Evolutionary conservation across 2,888 invertebrate species (phyloP).

Genomic region (Pantelozetes paolii): DNA sequence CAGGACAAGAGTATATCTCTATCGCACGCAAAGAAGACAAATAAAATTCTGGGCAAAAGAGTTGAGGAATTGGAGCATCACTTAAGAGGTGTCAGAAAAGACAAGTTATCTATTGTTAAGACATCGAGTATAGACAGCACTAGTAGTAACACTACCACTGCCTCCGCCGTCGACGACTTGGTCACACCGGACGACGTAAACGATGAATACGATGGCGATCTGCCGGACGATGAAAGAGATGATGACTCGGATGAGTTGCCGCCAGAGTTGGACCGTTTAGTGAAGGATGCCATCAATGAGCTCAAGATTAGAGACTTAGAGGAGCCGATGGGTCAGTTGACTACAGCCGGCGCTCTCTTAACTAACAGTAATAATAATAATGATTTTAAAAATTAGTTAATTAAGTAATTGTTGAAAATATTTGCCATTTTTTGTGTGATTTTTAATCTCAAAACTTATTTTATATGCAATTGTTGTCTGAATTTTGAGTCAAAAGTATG

Average conservation of each 20-base stretch:
- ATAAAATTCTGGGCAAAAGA: slow-evolving; percentile 71
- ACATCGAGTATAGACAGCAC: background rate
- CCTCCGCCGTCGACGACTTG: slow-evolving; percentile 2
- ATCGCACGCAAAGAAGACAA: slow-evolving; percentile 39
- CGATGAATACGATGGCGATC: background rate
- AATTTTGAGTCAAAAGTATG: no score
- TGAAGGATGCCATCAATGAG: slow-evolving; percentile 30
- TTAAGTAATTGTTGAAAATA: no score
- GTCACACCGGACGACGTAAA: slow-evolving; percentile 19
- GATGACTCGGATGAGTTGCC: slow-evolving; percentile 25
- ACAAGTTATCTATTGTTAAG: slow-evolving; percentile 28
- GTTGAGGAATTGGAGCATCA: slow-evolving; percentile 76
- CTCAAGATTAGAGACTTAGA: slow-evolving; percentile 18
- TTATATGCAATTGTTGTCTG: no score
- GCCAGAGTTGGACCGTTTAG: slow-evolving; percentile 32
- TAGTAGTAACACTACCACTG: slow-evolving; percentile 5
- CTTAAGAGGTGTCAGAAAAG: slow-evolving; percentile 58
- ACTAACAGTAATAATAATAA: no score
- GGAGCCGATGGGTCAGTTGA: background rate
- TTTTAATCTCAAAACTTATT: no score
- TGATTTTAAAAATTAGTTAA: no score
- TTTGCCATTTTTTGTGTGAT: no score
- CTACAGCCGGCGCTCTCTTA: background rate
- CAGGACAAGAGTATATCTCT: slow-evolving; percentile 36
- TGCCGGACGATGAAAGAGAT: background rate